Percentiles rank a stretch among this genome's conserved stretches.
Conservation (phyloP, 2,113 vertebrate species). For the Ondatra zibethicus region DNA sequence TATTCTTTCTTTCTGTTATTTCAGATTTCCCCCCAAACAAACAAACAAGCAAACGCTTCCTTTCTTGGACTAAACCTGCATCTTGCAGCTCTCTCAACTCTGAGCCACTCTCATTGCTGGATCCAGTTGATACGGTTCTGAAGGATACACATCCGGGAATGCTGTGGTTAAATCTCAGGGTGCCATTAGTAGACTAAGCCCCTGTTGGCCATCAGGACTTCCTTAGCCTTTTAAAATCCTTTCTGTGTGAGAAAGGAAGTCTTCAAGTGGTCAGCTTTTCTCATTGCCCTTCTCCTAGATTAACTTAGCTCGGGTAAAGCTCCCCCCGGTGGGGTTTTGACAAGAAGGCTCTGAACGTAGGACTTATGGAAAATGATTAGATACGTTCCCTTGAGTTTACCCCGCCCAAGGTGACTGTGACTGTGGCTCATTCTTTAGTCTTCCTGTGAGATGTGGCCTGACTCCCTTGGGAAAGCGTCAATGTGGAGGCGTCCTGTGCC, state of each 20-base stretch:
- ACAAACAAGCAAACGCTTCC: background rate
- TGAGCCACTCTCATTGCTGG: background rate
- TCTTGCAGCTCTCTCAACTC: background rate
- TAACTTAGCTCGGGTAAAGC: background rate
- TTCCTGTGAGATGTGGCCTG: background rate
- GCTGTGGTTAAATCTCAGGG: background rate
- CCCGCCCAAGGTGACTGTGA: background rate
- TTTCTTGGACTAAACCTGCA: background rate
- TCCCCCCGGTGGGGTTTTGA: background rate
- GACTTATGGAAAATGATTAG: background rate
- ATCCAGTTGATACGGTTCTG: background rate
- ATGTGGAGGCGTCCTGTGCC: background rate
- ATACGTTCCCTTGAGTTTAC: background rate
- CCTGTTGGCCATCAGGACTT: background rate
- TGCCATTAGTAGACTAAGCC: too few species aligned
- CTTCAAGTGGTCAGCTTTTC: background rate
- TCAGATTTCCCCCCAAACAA: background rate
- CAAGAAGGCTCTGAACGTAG: background rate
- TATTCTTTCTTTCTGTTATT: background rate
- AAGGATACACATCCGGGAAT: background rate
- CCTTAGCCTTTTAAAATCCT: background rate
- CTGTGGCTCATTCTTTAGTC: background rate
- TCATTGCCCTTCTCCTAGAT: background rate
- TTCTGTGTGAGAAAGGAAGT: background rate
- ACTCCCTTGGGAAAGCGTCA: background rate